phyloP scores from a whole-genome alignment of 2,888 invertebrate species.

The Bibio marci region DNA sequence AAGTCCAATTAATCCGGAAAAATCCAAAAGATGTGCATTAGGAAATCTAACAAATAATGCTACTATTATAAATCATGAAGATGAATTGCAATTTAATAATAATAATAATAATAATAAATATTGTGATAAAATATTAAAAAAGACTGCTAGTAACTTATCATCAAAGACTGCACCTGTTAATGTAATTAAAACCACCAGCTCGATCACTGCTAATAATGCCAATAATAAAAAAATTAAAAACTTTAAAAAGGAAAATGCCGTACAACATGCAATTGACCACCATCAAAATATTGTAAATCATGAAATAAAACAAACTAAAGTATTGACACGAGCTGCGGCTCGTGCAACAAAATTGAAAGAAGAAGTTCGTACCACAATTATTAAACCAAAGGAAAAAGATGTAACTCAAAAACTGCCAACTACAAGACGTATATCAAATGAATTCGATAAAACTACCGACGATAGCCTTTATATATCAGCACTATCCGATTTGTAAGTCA shows the following conservation, averaged over 20 bases:
- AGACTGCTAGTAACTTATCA: not conserved
- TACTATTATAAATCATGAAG: constrained; percentile 1
- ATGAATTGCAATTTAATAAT: too few species aligned
- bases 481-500: constrained; percentile 54
- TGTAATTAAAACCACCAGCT: too few species aligned
- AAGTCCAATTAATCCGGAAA: constrained; percentile 58
- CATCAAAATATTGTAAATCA: not conserved
- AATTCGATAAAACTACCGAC: constrained; percentile 54
- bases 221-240: not conserved
- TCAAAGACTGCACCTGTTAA: not conserved
- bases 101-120: not conserved
- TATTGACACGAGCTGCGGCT: constrained; percentile 23
- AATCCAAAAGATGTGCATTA: constrained; percentile 65
- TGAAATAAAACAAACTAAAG: constrained; percentile 15
- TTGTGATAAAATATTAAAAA: too few species aligned
- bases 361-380: constrained; percentile 30
- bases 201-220: too few species aligned
- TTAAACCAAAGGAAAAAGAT: constrained; percentile 25
- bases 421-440: constrained; percentile 41
- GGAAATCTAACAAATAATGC: constrained; percentile 69
- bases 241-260: not conserved
- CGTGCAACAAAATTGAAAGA: constrained; percentile 15
- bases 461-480: constrained; percentile 64
- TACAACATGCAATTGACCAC: not conserved
- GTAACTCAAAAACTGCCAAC: constrained; percentile 29